Evolutionary conservation across 1,140 invertebrate genomes (phyloP).

Genomic region (Drosophila bocqueti): DNA sequence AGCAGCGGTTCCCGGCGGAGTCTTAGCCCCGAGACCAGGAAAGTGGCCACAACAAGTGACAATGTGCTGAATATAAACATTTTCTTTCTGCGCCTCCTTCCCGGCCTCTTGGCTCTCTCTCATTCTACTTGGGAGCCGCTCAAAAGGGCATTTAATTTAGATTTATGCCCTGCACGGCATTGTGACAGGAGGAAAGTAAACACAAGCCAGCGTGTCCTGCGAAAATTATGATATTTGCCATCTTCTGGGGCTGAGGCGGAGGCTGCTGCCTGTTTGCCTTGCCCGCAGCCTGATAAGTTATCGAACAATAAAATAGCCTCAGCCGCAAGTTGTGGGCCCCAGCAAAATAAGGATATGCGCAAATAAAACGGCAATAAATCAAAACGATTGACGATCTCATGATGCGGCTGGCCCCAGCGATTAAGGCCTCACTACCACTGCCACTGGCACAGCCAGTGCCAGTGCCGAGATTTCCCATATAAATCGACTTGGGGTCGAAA

Average conservation of each 20-base stretch:
- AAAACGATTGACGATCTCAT: conserved; percentile 81
- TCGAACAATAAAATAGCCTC: conserved; percentile 80
- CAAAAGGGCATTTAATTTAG: conserved; percentile 81
- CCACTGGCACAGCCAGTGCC: conserved; percentile 16
- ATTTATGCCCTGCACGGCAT: conserved; percentile 73
- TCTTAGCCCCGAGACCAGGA: conserved; percentile 2
- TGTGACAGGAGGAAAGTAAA: conserved; percentile 69
- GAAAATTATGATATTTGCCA: conserved; percentile 76
- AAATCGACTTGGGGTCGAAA: conserved; percentile 77
- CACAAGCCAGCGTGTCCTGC: conserved; percentile 63
- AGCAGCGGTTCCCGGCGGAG: conserved; percentile 36
- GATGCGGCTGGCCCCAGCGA: conserved; percentile 72
- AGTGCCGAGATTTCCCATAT: conserved; percentile 68
- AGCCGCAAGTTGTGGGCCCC: conserved; percentile 23
- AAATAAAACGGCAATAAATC: conserved; percentile 83
- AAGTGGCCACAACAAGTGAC: conserved; percentile 67
- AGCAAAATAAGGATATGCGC: conserved; percentile 79
- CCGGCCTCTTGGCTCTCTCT: background rate
- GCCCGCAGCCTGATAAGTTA: conserved; percentile 66
- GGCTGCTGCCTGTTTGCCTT: background rate
- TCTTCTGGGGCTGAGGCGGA: conserved; percentile 11
- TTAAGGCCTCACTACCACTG: conserved; percentile 58
- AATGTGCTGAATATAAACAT: conserved; percentile 72
- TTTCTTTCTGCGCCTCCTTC: conserved; percentile 23
- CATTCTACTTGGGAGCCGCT: conserved; percentile 34